Base-by-base conservation (phyloP, 2,888 invertebrate genomes). In the Acronicta psi region DNA sequence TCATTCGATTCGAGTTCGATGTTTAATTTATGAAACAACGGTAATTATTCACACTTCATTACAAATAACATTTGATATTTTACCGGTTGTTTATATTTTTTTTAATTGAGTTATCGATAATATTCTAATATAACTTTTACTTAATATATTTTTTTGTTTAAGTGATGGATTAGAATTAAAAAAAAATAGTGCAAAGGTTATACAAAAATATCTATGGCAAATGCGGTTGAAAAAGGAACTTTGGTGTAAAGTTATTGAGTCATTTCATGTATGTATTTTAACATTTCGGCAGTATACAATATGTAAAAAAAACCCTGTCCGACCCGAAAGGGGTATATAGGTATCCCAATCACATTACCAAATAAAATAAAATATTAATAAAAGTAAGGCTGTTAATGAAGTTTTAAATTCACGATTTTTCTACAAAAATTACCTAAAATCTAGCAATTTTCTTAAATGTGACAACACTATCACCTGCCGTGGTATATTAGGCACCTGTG, bases 1-100 rank as follows among this genome's bases (percentile, higher is more conserved):
- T 51, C n/a, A n/a, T n/a, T n/a, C n/a, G n/a, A n/a, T n/a, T n/a
- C n/a, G n/a, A 37, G 51, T 51, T 14, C 23, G 16, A 9, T 60
- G 36, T 37, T 11, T 55, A 40, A 66, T 68, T 68, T 14, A 10
- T 7, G 14, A 46, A 34, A 60, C 43, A 68, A 18, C 17, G 7
- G 11, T 8, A 4, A 11, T 60, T 51, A 34, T 50, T 31, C 23
- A 61, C n/a, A 17, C 18, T 20, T 8, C 18, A 31, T 47, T 18
- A 44, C 13, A 17, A 29, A 44, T 44, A 34, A 16, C 0, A 20
- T 37, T 11, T n/a, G 17, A 37, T 40, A 20, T 31, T 18, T 14
- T 18, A 17, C 9, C 17, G 9, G 2, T n/a, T 11, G n/a, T n/a
- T n/a, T n/a, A 50, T 50, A 31, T 18, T 44, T n/a, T 31, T 17